Evolutionary conservation across 2,888 invertebrate genomes (phyloP).

Genomic region (Leptopilina syphax): DNA sequence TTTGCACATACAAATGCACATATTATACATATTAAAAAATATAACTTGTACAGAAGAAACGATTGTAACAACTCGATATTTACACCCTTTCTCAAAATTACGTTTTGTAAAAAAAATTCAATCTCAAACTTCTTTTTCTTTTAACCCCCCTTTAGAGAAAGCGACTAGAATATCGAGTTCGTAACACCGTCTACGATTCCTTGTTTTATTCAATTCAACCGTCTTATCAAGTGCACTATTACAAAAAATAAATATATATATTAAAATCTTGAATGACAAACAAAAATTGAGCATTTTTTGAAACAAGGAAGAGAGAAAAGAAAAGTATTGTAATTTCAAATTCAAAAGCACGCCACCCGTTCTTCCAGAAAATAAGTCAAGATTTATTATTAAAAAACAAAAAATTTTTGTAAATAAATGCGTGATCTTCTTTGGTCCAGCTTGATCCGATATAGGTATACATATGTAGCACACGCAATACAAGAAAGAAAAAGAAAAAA

Average conservation of each 20-base stretch:
- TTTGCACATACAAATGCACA: slow-evolving; percentile 69
- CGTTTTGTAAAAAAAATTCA: no score
- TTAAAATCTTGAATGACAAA: slow-evolving; percentile 1
- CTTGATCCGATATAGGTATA: slow-evolving; percentile 30
- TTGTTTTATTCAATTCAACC: slow-evolving; percentile 23
- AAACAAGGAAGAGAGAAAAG: neutral
- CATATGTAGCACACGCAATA: slow-evolving; percentile 5
- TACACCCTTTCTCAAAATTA: neutral
- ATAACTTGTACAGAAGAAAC: slow-evolving; percentile 3
- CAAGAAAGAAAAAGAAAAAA: slow-evolving; percentile 4
- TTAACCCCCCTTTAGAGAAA: neutral
- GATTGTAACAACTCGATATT: slow-evolving; percentile 8
- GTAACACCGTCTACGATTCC: slow-evolving; percentile 25
- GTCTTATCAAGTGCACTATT: slow-evolving; percentile 32
- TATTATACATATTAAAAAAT: slow-evolving; percentile 58
- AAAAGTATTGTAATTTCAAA: slow-evolving; percentile 17
- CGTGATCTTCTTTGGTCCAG: slow-evolving; percentile 23
- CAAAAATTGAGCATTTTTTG: neutral
- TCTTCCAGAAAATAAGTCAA: slow-evolving; percentile 6
- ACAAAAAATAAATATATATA: neutral
- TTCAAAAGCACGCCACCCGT: slow-evolving; percentile 25
- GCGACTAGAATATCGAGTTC: neutral
- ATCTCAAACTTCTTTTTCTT: neutral
- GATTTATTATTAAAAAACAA: slow-evolving; percentile 1
- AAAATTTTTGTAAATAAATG: slow-evolving; percentile 31